Base-by-base conservation (phyloP, 2,888 invertebrate genomes). In the Plutella xylostella region DNA sequence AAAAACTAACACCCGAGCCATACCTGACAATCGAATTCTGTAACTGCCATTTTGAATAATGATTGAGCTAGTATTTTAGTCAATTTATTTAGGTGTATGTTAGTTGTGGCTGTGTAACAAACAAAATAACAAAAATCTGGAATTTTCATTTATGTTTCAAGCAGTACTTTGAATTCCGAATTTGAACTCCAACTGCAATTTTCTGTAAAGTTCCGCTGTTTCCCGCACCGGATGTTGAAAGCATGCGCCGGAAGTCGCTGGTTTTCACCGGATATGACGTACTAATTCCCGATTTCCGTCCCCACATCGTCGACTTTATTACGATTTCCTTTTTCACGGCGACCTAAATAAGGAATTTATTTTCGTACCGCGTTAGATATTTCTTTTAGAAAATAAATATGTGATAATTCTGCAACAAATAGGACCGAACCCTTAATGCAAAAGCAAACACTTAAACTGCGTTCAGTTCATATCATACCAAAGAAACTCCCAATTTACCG, bases 221-320 rank as follows among this genome's bases (percentile, higher is more conserved):
- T n/a, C 28, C 28, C 11, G 25, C 12, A 11, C 39, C 58, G 63
- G 62, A 63, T 54, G 58, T 54, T 51, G 55, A 51, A 51, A 49
- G 58, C 61, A 57, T 62, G 61, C 57, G 58, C 53, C 75, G 80
- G 76, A 78, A 63, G 69, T 60, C 60, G 54, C 65, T 61, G 65
- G 69, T 66, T 68, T 65, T 65, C 61, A 61, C 62, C 70, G 79
- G 80, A 77, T 74, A 79, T 78, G 72, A 76, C 63, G 73, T 66
- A 65, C 67, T 68, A 77, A 75, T 77, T 72, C 61, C 69, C 69
- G 72, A 78, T 77, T 74, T 76, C 77, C 79, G 15, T 22, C 15
- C 48, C 52, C 54, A 49, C 51, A n/a, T n/a, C n/a, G 47, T 48
- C 50, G 48, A 53, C 54, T 60, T 59, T 57, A 56, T 53, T 52